Conservation (phyloP, 2,113 vertebrate species). For the Onychostruthus taczanowskii region DNA sequence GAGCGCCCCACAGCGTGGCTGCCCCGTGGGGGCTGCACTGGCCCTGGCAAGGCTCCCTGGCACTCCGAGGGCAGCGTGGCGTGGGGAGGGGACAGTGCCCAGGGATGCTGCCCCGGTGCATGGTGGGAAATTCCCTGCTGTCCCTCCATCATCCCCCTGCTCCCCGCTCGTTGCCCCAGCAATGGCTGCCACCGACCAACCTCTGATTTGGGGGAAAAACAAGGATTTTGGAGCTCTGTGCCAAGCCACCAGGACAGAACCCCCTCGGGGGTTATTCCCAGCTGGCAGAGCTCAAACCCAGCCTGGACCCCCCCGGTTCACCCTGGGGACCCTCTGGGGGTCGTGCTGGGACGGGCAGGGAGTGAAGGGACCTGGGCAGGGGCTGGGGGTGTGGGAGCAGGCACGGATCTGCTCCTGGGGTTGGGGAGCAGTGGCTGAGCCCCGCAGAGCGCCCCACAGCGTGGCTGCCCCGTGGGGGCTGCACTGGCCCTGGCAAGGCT, state of each 20-base stretch:
- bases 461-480: background rate
- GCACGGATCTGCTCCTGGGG: background rate
- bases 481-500: accelerated
- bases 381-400: background rate
- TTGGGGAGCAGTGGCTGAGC: background rate
- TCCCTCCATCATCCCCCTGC: background rate
- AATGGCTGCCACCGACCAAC: accelerated
- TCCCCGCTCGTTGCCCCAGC: background rate
- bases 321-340: background rate
- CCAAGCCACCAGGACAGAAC: background rate
- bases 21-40: accelerated
- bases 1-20: background rate
- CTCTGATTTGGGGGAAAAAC: background rate
- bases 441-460: background rate
- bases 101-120: background rate
- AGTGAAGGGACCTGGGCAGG: accelerated
- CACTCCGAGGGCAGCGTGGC: background rate
- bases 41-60: background rate
- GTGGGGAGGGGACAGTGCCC: background rate
- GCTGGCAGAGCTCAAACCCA: background rate
- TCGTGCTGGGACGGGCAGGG: background rate
- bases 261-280: too few relatives aligned
- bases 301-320: accelerated
- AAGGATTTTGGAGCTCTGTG: background rate
- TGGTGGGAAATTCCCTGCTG: conserved; percentile 4